Evolutionary conservation across 1,140 invertebrate species (phyloP).

Genomic region (Drosophila quadrilineata): DNA sequence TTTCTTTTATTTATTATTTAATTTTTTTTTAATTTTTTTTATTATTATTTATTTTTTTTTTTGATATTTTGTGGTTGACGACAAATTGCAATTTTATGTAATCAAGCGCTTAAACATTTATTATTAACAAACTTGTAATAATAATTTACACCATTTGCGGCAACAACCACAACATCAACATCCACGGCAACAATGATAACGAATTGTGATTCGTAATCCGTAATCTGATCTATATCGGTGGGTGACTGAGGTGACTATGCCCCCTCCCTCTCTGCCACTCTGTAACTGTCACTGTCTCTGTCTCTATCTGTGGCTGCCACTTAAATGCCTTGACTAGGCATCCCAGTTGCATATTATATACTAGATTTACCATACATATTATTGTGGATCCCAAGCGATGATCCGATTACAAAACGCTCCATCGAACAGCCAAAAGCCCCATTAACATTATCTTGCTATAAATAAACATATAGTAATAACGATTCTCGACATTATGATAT

Average conservation of each 20-base stretch:
- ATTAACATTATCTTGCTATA: neutral
- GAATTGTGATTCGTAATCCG: slow-evolving; percentile 13
- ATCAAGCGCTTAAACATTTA: slow-evolving; percentile 52
- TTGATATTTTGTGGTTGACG: slow-evolving; percentile 42
- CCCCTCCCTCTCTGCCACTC: neutral
- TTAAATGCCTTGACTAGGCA: slow-evolving; percentile 42
- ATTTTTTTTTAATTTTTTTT: too few relatives aligned
- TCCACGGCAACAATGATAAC: neutral
- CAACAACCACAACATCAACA: neutral
- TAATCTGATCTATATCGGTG: slow-evolving; percentile 12
- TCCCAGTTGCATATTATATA: too few relatives aligned
- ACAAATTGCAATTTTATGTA: slow-evolving; percentile 52
- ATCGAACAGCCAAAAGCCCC: slow-evolving; percentile 12
- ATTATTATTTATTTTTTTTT: too few relatives aligned
- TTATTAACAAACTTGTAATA: slow-evolving; percentile 47
- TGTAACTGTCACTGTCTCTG: too few relatives aligned
- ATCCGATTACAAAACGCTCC: slow-evolving; percentile 36
- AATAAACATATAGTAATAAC: neutral
- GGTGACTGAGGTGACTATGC: slow-evolving; percentile 6
- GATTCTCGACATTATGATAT: too few relatives aligned
- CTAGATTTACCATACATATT: too few relatives aligned
- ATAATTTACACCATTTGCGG: slow-evolving; percentile 41
- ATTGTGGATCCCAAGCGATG: slow-evolving; percentile 1
- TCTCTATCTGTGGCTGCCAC: slow-evolving; percentile 5
- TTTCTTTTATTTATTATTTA: too few relatives aligned